phyloP scores from a whole-genome alignment of 1,140 invertebrate species.

The Listronotus bonariensis region DNA sequence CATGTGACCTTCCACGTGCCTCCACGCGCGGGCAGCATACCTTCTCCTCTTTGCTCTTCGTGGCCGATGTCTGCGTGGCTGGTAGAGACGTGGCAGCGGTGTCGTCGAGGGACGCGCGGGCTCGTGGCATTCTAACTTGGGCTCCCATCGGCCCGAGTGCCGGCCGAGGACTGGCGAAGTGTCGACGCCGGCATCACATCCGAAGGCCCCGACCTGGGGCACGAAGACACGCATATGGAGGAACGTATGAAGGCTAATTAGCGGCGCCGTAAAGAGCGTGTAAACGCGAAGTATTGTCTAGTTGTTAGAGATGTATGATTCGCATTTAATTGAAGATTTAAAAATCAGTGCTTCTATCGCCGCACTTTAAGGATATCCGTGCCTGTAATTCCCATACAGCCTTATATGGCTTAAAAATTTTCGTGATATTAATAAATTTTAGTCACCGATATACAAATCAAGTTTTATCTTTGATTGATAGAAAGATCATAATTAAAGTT shows the following conservation, averaged over 20 bases:
- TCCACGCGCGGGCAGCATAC: constrained; percentile 1
- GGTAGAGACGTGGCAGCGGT: constrained; percentile 44
- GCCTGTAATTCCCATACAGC: no score
- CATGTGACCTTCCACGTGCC: constrained; percentile 3
- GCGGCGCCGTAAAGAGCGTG: not conserved
- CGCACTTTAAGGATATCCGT: no score
- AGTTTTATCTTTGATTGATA: no score
- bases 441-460: no score
- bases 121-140: constrained; percentile 51
- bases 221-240: constrained; percentile 25
- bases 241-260: constrained; percentile 4
- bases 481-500: no score
- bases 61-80: constrained; percentile 43
- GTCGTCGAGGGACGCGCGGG: constrained; percentile 47
- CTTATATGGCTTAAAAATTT: no score
- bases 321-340: no score
- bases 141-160: constrained; percentile 52
- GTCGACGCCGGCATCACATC: constrained; percentile 22
- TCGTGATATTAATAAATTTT: no score
- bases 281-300: no score
- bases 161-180: constrained; percentile 45
- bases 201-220: constrained; percentile 11
- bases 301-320: not conserved
- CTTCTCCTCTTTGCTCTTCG: constrained; percentile 21
- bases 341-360: no score